A percentile compares a stretch with the other conserved stretches of the same genome.
Evolutionary conservation across 2,888 invertebrate species (phyloP).

Genomic region (Perizoma affinitatum): DNA sequence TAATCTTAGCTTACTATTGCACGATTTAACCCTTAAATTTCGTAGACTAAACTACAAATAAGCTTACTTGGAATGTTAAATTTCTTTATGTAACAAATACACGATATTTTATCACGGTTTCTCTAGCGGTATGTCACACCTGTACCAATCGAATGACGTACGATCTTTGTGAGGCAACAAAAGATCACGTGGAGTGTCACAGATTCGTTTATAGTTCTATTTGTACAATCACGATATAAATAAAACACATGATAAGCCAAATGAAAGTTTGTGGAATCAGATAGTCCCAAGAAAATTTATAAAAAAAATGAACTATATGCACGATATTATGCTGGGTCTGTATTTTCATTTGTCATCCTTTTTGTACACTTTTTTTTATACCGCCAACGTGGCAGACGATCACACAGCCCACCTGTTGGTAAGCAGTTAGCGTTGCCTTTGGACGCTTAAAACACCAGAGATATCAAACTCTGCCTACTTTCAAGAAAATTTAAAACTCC

Average conservation of each 20-base stretch:
- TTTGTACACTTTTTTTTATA: too few species aligned
- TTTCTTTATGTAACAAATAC: constrained; percentile 13
- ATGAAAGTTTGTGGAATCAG: not conserved
- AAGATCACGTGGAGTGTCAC: constrained; percentile 32
- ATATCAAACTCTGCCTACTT: too few species aligned
- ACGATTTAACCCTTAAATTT: not conserved
- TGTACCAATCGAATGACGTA: constrained; percentile 42
- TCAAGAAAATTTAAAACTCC: too few species aligned
- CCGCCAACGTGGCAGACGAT: too few species aligned
- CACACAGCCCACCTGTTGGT: too few species aligned
- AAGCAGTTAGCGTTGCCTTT: too few species aligned
- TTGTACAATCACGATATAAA: constrained; percentile 28
- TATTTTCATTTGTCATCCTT: too few species aligned
- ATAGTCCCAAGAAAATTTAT: too few species aligned
- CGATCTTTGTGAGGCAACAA: not conserved
- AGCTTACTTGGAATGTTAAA: constrained; percentile 51
- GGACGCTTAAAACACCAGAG: too few species aligned
- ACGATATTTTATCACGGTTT: constrained; percentile 7
- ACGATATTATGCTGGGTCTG: too few species aligned
- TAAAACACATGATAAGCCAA: constrained; percentile 32
- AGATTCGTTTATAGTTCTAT: constrained; percentile 6
- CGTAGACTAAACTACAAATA: not conserved
- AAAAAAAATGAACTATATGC: too few species aligned
- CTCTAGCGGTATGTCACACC: constrained; percentile 30
- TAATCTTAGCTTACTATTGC: not conserved